phyloP scores from a whole-genome alignment of 2,113 vertebrate genomes.

The Nematolebias whitei region DNA sequence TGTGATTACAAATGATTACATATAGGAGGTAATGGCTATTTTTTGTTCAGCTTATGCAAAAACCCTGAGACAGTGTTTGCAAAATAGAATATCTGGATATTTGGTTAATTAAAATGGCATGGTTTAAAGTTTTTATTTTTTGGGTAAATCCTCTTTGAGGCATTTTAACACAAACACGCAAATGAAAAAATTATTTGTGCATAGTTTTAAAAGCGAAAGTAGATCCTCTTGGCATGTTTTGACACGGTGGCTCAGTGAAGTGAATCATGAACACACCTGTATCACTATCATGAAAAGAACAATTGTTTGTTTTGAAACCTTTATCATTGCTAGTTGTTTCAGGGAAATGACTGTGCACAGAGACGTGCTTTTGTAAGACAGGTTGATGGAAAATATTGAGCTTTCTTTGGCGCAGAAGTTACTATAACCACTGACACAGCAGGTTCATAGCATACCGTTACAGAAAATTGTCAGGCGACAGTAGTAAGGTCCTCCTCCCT shows the following conservation, averaged over 20 bases:
- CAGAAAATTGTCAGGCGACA: not conserved
- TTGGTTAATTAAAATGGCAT: not conserved
- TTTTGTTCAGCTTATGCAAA: conserved; percentile 12
- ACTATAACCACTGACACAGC: not conserved
- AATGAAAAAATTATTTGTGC: not conserved
- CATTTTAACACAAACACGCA: not conserved
- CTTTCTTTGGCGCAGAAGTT: not conserved
- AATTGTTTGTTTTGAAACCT: not conserved
- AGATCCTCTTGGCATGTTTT: not conserved
- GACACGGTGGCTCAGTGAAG: not conserved
- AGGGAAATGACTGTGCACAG: not conserved
- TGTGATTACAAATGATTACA: conserved; percentile 31
- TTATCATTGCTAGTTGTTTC: not conserved
- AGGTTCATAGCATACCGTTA: not conserved
- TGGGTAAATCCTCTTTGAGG: not conserved
- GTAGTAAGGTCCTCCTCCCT: too few species aligned
- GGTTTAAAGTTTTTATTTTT: not conserved
- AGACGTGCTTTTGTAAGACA: not conserved
- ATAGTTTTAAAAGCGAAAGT: not conserved
- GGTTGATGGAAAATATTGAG: not conserved
- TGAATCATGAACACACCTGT: too few species aligned
- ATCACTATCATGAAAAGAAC: not conserved
- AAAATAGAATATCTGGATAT: conserved; percentile 5
- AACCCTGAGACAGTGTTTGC: conserved; percentile 15
- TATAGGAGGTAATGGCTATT: conserved; percentile 14